Base-by-base conservation (phyloP, 2,113 vertebrate species). In the Salvelinus sp. region DNA sequence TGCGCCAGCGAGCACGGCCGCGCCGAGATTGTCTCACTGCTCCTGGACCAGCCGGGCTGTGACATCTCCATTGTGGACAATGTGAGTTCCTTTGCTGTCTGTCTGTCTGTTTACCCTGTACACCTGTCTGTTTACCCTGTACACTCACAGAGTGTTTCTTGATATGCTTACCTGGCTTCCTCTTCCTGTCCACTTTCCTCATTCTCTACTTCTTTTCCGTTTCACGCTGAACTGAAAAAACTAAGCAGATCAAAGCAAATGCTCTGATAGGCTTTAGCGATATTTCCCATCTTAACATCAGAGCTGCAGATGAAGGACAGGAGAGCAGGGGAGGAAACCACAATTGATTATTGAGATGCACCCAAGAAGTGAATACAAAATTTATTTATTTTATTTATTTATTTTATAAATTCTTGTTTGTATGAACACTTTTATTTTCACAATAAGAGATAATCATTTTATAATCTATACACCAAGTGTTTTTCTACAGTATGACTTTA, bases 1-100 rank as follows among this genome's bases (percentile, higher is more conserved):
- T 99, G 97, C 0, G 97, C 97, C 80, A 96, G 96, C 0, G 97
- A 99, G 78, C 97, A 98, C 0, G 96, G 97, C 14, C 95, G 94
- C 0, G 64, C 92, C 0, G 95, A 97, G 85, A 98, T 96, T 0
- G 97, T 98, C 63, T 93, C 86, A 68, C 80, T 97, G 84, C 93
- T 99, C 72, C 90, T 98, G 83, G 94, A 95, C 44, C 96, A 96
- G 88, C 93, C 95, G 0, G 88, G 91, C 33, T 99, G 97, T 0
- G 88, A 98, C 82, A 80, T 96, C 16, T 92, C 95, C 79, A 89
- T 98, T 0, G 69, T 94, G 67, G 97, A 99, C 79, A 95, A 96
- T 0, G 97, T 99, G 90, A 95, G 95, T 50, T 20, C 20, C 9
- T 14, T 44, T 16, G 20, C 6, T 7, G 33, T 33, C 6, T 16